Base-by-base conservation (phyloP, 2,888 invertebrate species). In the Idaea straminata region DNA sequence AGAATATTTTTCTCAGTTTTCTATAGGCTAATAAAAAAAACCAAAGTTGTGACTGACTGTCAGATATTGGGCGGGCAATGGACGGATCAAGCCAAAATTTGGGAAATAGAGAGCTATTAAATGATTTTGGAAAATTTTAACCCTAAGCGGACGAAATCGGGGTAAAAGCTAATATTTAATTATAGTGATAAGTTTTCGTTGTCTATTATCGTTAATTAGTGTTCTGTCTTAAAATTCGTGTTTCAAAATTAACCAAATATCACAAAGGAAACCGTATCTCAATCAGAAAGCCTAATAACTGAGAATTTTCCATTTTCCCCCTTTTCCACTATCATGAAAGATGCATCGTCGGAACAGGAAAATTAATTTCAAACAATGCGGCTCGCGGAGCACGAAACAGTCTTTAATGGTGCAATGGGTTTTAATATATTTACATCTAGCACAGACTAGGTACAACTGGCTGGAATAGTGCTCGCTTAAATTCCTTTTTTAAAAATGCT, bases 301-400 rank as follows among this genome's bases (percentile, higher is more conserved):
- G 16, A 15, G 59, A 59, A 59, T 13, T 59, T 16, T 58, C 16
- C 34, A 25, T 59, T 82, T 81, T 81, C 77, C 77, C 74, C 77
- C 80, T 84, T 81, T 86, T 82, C 81, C 81, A 84, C 86, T 87
- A 87, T 88, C 83, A 88, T 89, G 88, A 90, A 90, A 89, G 88
- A 86, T 87, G 88, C 88, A 85, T 73, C 67, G 64, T 47, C 72
- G 89, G 89, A 89, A 89, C 86, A 83, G 90, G 90, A 91, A 89
- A 91, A 90, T 91, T 90, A 90, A 89, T 88, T 87, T 83, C 80
- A 88, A 85, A 89, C 89, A 89, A 89, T 88, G 81, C 76, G 70
- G 66, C 72, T 75, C 74, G 77, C 72, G 72, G 75, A 72, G 74
- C 72, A 73, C 79, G 80, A 77, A 82, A 81, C 84, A 79, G 73